These are phyloP conservation scores for Oophaga sylvatica DNA, from an alignment of 2,797 vertebrate genomes.

Conservation along the genomic window DNA sequence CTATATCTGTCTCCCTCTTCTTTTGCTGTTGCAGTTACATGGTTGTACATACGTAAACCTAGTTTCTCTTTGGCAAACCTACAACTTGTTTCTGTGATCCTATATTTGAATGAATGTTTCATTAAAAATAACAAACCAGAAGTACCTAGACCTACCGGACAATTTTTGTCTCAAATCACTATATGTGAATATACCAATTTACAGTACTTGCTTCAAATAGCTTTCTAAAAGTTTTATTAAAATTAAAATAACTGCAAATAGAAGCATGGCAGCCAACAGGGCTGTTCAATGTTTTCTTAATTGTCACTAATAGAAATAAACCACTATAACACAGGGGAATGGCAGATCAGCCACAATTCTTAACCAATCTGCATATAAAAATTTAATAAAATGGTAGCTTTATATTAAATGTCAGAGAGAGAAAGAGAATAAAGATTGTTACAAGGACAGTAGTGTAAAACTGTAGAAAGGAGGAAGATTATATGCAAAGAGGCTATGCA, in stretches of 20 bases:
- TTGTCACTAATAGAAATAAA: not conserved
- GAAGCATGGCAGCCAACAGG: not conserved
- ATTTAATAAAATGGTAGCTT: not conserved
- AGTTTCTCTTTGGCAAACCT: too few species aligned
- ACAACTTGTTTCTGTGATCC: too few species aligned
- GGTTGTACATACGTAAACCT: too few species aligned
- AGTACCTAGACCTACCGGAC: not conserved
- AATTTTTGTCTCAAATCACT: not conserved
- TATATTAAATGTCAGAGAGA: not conserved
- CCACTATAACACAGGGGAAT: not conserved
- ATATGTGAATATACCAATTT: not conserved
- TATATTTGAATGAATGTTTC: not conserved
- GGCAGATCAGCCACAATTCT: not conserved
- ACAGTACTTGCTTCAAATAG: not conserved
- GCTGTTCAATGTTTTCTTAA: constrained; percentile 1
- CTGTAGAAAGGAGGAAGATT: too few species aligned
- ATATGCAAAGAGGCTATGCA: too few species aligned
- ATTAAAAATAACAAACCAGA: not conserved
- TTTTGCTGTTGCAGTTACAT: too few species aligned
- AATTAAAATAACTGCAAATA: not conserved
- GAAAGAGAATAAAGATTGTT: too few species aligned
- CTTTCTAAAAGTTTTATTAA: not conserved
- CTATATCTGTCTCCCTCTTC: too few species aligned
- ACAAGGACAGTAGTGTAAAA: too few species aligned
- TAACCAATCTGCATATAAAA: not conserved